Evolutionary conservation across 2,113 vertebrate species (phyloP).

Genomic region (Triplophysa dalaica): DNA sequence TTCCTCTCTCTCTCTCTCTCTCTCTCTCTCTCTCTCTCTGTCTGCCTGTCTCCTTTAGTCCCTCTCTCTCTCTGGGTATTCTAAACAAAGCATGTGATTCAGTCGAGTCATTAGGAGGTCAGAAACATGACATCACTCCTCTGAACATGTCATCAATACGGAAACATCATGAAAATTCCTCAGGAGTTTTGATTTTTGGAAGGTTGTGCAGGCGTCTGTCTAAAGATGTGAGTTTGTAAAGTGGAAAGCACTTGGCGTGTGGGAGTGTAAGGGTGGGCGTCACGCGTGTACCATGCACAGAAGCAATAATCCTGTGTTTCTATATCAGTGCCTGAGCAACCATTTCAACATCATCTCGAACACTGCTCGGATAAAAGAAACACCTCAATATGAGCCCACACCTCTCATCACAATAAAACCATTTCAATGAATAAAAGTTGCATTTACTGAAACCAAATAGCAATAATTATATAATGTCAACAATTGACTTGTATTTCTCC

Average conservation of each 20-base stretch:
- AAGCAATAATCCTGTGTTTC: background rate
- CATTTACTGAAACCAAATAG: too few species aligned
- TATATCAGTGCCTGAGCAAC: background rate
- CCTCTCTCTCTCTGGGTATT: background rate
- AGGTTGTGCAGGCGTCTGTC: constrained; percentile 12
- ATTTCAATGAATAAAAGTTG: too few species aligned
- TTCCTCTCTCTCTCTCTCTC: constrained; percentile 11
- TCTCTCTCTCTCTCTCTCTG: background rate
- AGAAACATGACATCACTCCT: constrained; percentile 33
- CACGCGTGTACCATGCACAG: too few species aligned
- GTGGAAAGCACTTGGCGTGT: constrained; percentile 13
- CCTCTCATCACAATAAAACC: too few species aligned
- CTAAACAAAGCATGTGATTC: constrained; percentile 37
- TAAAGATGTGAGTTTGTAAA: background rate
- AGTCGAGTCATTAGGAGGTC: constrained; percentile 47
- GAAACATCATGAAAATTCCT: constrained; percentile 56
- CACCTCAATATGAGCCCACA: too few species aligned
- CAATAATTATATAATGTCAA: too few species aligned
- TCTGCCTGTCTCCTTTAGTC: background rate
- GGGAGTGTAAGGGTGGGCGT: background rate
- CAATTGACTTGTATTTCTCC: too few species aligned
- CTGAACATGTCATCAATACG: constrained; percentile 24
- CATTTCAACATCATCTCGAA: too few species aligned
- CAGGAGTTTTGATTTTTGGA: constrained; percentile 33
- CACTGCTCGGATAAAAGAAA: too few species aligned